Evolutionary conservation across 2,113 vertebrate species (phyloP).

Genomic region (Solea solea): DNA sequence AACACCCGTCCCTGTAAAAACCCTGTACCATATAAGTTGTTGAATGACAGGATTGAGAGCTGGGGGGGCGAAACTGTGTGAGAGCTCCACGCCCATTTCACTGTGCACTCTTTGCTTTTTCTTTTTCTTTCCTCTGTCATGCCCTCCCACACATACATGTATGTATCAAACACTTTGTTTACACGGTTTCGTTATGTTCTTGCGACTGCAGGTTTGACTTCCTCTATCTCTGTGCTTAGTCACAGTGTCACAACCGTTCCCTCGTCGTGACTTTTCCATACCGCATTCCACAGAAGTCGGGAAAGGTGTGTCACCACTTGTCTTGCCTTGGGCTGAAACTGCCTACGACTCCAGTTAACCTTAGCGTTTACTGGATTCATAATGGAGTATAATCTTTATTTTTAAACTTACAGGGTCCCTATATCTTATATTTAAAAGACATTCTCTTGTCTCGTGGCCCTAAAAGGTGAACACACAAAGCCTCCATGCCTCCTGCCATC

Average conservation of each 20-base stretch:
- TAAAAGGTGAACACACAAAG: neutral
- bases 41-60: slow-evolving; percentile 34
- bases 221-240: neutral
- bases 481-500: neutral
- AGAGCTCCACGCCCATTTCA: slow-evolving; percentile 56
- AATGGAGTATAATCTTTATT: neutral
- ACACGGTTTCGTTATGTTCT: neutral
- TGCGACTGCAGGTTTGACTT: neutral
- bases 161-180: neutral
- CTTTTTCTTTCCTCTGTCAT: neutral
- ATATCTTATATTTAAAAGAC: neutral
- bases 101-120: neutral
- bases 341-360: slow-evolving; percentile 4
- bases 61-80: slow-evolving; percentile 34
- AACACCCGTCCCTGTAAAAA: neutral
- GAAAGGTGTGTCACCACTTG: slow-evolving; percentile 50
- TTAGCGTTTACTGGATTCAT: neutral
- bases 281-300: slow-evolving; percentile 48
- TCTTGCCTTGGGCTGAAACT: slow-evolving; percentile 19
- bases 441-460: neutral
- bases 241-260: neutral
- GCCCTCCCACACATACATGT: slow-evolving; percentile 6
- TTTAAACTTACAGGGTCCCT: neutral
- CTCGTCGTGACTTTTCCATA: neutral
- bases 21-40: neutral